A percentile compares a stretch with the other conserved stretches of the same genome.
Evolutionary conservation across 2,888 invertebrate species (phyloP).

Genomic region (Diarsia dahlii): DNA sequence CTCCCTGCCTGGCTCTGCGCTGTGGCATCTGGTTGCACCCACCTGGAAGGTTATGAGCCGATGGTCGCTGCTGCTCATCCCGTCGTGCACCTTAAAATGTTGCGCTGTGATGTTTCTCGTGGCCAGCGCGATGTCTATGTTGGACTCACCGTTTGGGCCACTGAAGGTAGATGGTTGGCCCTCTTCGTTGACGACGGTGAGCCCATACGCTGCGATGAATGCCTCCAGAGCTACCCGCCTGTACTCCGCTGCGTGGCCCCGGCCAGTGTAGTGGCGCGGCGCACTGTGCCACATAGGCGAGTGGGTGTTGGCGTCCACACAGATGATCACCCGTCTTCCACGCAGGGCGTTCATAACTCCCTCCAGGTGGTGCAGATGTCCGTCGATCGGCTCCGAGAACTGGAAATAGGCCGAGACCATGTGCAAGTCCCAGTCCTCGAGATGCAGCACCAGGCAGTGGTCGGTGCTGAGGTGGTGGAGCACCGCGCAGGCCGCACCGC

Average conservation of each 20-base stretch:
- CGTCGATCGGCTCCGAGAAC: too few relatives aligned
- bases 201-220: neutral
- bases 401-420: too few relatives aligned
- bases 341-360: constrained; percentile 31
- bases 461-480: too few relatives aligned
- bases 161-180: constrained; percentile 46
- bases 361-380: constrained; percentile 21
- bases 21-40: rapidly evolving
- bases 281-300: too few relatives aligned
- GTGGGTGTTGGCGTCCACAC: too few relatives aligned
- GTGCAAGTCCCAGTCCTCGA: too few relatives aligned
- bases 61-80: constrained; percentile 54
- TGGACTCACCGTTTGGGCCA: constrained; percentile 53
- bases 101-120: constrained; percentile 48
- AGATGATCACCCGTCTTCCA: constrained; percentile 20
- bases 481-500: too few relatives aligned
- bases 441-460: too few relatives aligned
- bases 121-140: constrained; percentile 33
- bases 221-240: too few relatives aligned
- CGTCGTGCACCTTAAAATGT: constrained; percentile 31
- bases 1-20: neutral
- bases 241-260: too few relatives aligned
- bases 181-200: neutral
- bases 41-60: constrained; percentile 40
- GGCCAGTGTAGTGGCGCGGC: too few relatives aligned